These are phyloP conservation scores for Glyphotaelius pellucidus DNA, from an alignment of 2,888 invertebrate species.

Conservation along the genomic window DNA sequence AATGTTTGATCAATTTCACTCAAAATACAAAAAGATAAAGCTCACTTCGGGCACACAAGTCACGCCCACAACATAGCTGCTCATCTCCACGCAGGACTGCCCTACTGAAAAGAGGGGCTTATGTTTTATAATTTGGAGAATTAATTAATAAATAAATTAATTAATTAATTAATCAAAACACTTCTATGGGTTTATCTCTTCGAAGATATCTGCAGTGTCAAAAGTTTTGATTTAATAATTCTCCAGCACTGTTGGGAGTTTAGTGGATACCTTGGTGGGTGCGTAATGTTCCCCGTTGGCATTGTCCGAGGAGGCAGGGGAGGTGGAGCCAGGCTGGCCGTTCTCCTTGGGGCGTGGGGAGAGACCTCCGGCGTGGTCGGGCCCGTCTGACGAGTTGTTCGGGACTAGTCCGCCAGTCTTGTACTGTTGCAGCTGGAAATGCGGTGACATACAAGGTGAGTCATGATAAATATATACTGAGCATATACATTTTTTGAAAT, in stretches of 20 bases:
- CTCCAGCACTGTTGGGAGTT: background rate
- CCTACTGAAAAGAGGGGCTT: too few species aligned
- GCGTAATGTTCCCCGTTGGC: constrained; percentile 77
- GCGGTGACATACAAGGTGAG: background rate
- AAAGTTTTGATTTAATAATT: background rate
- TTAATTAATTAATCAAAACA: background rate
- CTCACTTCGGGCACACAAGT: too few species aligned
- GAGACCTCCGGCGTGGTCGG: constrained; percentile 60
- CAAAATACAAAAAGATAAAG: too few species aligned
- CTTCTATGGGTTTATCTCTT: background rate
- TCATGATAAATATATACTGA: background rate
- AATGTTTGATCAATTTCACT: too few species aligned
- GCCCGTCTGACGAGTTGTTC: constrained; percentile 78
- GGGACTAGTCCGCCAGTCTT: constrained; percentile 83
- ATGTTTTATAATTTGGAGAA: too few species aligned
- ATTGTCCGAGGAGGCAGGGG: constrained; percentile 77
- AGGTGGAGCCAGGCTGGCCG: constrained; percentile 82
- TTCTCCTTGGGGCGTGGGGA: constrained; percentile 86
- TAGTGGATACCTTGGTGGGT: constrained; percentile 74
- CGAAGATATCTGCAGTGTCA: background rate
- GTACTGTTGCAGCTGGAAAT: constrained; percentile 88
- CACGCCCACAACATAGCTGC: background rate
- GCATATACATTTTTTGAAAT: too few species aligned
- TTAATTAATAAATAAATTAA: too few species aligned
- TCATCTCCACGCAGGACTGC: too few species aligned